Evolutionary conservation across 1,140 invertebrate genomes (phyloP).

Genomic region (Brachionus angularis): DNA sequence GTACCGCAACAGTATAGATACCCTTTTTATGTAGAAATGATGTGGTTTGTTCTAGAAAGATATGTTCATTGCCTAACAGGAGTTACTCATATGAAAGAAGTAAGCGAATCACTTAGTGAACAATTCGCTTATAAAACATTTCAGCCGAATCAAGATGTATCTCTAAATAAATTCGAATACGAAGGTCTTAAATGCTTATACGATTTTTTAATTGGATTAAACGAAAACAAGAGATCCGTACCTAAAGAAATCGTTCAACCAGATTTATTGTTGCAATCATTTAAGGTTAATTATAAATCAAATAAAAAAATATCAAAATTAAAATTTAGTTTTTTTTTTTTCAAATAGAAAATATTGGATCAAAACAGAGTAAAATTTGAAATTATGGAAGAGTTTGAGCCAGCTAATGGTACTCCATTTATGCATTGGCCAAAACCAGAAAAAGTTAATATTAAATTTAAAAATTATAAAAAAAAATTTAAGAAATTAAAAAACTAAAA

Average conservation of each 20-base stretch:
- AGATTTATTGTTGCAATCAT: constrained; percentile 78
- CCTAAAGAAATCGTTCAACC: constrained; percentile 84
- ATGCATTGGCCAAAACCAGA: constrained; percentile 65
- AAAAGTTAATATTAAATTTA: constrained; percentile 6
- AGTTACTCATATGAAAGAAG: constrained; percentile 15
- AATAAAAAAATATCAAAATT: not conserved
- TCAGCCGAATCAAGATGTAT: constrained; percentile 47
- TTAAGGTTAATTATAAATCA: constrained; percentile 61
- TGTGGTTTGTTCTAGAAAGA: constrained; percentile 86
- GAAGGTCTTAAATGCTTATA: constrained; percentile 75
- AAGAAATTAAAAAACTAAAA: too few species aligned
- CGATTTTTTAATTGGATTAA: constrained; percentile 74
- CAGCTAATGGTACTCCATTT: constrained; percentile 74
- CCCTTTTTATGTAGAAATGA: constrained; percentile 77
- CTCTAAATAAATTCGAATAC: constrained; percentile 67
- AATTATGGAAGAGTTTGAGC: constrained; percentile 77
- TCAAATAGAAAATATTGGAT: not conserved
- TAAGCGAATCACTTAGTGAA: not conserved
- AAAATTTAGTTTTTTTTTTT: not conserved
- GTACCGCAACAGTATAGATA: constrained; percentile 76
- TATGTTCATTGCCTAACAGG: constrained; percentile 78
- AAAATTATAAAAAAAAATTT: constrained; percentile 44
- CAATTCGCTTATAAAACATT: constrained; percentile 1
- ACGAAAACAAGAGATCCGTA: constrained; percentile 81
- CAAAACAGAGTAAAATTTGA: constrained; percentile 53